These are phyloP conservation scores for Homalodisca vitripennis DNA, from an alignment of 1,140 invertebrate species.

Conservation along the genomic window DNA sequence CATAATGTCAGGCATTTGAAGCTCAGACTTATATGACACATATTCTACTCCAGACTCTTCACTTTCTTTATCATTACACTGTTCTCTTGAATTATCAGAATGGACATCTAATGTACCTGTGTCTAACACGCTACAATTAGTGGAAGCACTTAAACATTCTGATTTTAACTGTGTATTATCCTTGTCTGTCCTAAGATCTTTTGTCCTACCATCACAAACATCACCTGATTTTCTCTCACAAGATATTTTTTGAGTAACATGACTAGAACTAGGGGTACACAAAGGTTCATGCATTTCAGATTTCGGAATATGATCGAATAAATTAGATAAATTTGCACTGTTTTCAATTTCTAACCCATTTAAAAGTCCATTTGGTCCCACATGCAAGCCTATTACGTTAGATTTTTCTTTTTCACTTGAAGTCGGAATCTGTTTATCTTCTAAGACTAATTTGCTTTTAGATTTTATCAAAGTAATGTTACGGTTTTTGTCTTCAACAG, in stretches of 20 bases:
- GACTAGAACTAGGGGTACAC: slow-evolving; percentile 37
- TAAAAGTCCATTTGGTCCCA: slow-evolving; percentile 31
- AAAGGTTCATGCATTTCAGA: slow-evolving; percentile 16
- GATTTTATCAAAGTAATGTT: slow-evolving; percentile 29
- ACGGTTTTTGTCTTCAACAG: slow-evolving; percentile 33
- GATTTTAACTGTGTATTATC: slow-evolving; percentile 9
- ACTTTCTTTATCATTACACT: background rate
- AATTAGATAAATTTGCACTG: slow-evolving; percentile 27
- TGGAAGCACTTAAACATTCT: background rate
- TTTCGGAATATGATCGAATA: slow-evolving; percentile 26
- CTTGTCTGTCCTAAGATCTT: background rate
- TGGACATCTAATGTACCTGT: background rate
- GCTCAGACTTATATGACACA: slow-evolving; percentile 82
- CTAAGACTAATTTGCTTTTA: slow-evolving; percentile 16
- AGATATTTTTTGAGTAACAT: slow-evolving; percentile 20
- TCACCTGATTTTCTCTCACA: slow-evolving; percentile 22
- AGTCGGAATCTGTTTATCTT: slow-evolving; percentile 20
- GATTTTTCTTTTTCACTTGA: slow-evolving; percentile 26
- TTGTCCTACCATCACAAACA: too few relatives aligned
- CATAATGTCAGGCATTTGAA: slow-evolving; percentile 96
- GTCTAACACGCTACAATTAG: background rate
- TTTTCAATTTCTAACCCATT: slow-evolving; percentile 31
- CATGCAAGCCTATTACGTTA: slow-evolving; percentile 20
- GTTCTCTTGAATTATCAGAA: background rate
- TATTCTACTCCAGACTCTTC: slow-evolving; percentile 52